Percentiles rank a stretch among this genome's conserved stretches.
phyloP scores from a whole-genome alignment of 2,888 invertebrate species.

The Nemoura dubitans region DNA sequence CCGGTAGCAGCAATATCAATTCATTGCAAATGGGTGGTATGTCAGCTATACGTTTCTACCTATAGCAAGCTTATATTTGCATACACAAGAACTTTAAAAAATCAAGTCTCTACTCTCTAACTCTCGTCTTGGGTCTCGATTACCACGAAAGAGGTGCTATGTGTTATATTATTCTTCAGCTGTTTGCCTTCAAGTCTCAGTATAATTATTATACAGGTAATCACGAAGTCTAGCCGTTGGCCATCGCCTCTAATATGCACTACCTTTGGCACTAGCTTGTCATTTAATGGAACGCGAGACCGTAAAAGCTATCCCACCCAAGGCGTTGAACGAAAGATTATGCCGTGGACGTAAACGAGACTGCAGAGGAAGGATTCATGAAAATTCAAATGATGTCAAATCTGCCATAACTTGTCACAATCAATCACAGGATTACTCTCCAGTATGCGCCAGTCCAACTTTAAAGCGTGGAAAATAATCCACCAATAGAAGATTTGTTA shows the following conservation, averaged over 20 bases:
- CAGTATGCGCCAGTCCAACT: no score
- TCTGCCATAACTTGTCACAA: neutral
- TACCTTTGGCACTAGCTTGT: neutral
- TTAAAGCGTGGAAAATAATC: no score
- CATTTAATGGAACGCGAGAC: neutral
- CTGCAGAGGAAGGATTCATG: neutral
- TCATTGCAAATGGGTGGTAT: no score
- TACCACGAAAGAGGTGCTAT: neutral
- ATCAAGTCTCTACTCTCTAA: no score
- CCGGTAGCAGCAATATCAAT: no score
- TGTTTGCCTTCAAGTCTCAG: neutral
- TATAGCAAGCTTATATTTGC: no score
- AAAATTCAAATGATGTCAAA: neutral
- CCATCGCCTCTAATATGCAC: neutral
- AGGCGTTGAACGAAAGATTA: neutral
- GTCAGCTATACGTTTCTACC: no score
- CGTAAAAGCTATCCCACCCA: conserved; percentile 3
- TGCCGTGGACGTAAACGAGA: neutral
- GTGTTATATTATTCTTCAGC: neutral
- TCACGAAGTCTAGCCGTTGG: neutral
- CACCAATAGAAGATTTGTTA: no score
- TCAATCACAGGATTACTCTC: neutral
- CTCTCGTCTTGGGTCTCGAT: neutral
- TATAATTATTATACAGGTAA: neutral
- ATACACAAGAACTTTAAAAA: no score